Evolutionary conservation across 2,888 invertebrate species (phyloP), one percentile per base, ranked within the genome.

Genomic region (Laspeyria flexula): DNA sequence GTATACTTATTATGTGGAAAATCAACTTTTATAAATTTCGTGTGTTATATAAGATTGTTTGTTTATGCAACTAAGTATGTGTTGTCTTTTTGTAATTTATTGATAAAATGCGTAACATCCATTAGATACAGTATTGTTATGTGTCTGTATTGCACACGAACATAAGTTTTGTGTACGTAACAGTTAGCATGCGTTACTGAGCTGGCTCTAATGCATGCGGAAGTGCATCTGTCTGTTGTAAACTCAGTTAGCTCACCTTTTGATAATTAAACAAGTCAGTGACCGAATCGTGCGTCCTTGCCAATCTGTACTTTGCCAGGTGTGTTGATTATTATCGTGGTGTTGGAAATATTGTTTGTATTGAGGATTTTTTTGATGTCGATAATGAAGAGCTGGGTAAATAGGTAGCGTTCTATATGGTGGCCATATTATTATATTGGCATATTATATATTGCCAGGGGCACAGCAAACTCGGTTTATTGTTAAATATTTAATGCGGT

Each of bases 251-350:
- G 52, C 60, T 57, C 61, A 58, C 49, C 51, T 41, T 11, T 37
- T 37, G 10, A 29, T 39, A 43, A n/a, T 69, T 67, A 52, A 58
- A 60, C 57, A 71, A 67, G 44, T 41, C 54, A 45, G 35, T 65
- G 59, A 71, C 55, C 54, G 56, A 60, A 69, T 59, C 23, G 37
- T 42, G 43, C 45, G 38, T 37, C 30, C 43, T 61, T 50, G 43
- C 12, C 10, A 16, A 3, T 12, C 29, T 60, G n/a, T n/a, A n/a
- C n/a, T n/a, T n/a, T n/a, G n/a, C n/a, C n/a, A n/a, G n/a, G n/a
- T n/a, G n/a, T n/a, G n/a, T n/a, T n/a, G n/a, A n/a, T n/a, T n/a
- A n/a, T n/a, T n/a, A n/a, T n/a, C n/a, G n/a, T n/a, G n/a, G n/a
- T n/a, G n/a, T n/a, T n/a, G n/a, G n/a, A n/a, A n/a, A n/a, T n/a